Evolutionary conservation across 2,888 invertebrate species (phyloP).

Genomic region (Anthophora plumipes): DNA sequence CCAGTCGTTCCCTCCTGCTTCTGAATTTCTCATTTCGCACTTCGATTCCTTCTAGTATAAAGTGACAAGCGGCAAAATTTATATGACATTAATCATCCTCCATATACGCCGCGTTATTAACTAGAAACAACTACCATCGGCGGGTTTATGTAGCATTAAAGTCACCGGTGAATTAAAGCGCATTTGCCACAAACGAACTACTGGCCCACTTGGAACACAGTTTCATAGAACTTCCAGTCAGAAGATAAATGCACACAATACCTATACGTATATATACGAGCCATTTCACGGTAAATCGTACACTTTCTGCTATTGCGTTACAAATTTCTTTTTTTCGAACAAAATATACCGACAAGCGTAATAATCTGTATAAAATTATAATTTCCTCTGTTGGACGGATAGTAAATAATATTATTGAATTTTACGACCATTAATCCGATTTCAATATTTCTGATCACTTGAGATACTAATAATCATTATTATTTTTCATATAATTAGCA

Average conservation of each 20-base stretch:
- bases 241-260: neutral
- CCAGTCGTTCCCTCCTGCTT: neutral
- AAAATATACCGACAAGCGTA: too few relatives aligned
- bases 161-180: neutral
- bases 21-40: conserved; percentile 8
- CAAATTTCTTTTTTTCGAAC: too few relatives aligned
- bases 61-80: neutral
- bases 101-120: neutral
- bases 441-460: too few relatives aligned
- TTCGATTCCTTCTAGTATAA: neutral
- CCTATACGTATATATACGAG: neutral
- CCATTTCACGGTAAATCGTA: neutral
- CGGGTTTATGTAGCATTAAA: neutral
- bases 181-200: neutral
- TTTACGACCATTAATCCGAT: too few relatives aligned
- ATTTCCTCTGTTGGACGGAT: too few relatives aligned
- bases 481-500: too few relatives aligned
- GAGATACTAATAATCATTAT: too few relatives aligned
- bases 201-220: neutral
- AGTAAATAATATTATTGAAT: too few relatives aligned
- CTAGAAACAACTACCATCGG: neutral
- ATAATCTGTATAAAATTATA: too few relatives aligned
- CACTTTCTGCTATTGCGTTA: too few relatives aligned
- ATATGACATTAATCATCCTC: conserved; percentile 3
- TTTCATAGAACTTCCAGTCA: conserved; percentile 9